Conservation (phyloP, 2,797 vertebrate species). For the Mormyrus proboscirostris region DNA sequence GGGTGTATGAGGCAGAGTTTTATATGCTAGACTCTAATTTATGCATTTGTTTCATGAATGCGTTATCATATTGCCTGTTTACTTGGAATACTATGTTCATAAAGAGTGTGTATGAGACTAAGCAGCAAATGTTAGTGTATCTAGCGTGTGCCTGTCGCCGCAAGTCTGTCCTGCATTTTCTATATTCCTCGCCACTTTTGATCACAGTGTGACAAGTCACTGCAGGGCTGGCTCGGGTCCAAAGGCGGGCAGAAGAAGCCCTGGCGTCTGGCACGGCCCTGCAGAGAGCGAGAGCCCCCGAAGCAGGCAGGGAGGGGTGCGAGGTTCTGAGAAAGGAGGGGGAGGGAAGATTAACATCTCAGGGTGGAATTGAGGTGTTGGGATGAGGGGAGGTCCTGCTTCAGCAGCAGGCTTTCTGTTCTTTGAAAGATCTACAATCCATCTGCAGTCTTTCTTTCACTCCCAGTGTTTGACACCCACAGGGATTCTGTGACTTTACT, state of each 20-base stretch:
- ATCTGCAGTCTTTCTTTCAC: not conserved
- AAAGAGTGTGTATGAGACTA: not conserved
- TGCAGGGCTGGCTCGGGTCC: slow-evolving; percentile 36
- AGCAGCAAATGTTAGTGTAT: not conserved
- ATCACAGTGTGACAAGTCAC: slow-evolving; percentile 30
- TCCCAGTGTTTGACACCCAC: not conserved
- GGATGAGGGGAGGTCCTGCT: not conserved
- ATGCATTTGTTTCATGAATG: not conserved
- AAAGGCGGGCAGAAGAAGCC: slow-evolving; percentile 2
- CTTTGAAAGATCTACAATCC: not conserved
- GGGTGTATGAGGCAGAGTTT: not conserved
- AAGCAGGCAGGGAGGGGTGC: not conserved
- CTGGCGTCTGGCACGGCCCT: not conserved
- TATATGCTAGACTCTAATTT: not conserved
- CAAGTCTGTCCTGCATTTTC: slow-evolving; percentile 31
- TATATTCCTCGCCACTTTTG: slow-evolving; percentile 39
- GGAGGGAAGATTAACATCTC: not conserved
- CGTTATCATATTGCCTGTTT: not conserved
- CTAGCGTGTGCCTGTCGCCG: not conserved
- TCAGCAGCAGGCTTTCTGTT: not conserved
- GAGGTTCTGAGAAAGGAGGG: not conserved
- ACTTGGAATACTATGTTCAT: not conserved
- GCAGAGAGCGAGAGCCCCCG: not conserved
- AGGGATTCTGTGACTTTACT: not conserved
- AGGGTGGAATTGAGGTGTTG: not conserved